These are phyloP conservation scores for Channa argus DNA, from an alignment of 2,113 vertebrate species.

Conservation along the genomic window DNA sequence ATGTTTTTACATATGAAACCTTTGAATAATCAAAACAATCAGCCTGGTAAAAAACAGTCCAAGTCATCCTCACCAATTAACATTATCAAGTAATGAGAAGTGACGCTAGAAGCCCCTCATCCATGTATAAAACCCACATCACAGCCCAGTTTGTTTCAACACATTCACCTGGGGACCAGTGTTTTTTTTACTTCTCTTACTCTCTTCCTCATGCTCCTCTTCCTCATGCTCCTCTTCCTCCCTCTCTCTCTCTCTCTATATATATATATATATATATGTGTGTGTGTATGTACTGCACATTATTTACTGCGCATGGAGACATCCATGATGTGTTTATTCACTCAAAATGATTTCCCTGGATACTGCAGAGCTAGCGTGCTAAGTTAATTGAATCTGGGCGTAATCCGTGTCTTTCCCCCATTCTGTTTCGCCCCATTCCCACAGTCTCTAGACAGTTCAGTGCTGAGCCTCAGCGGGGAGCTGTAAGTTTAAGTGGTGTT, in stretches of 20 bases:
- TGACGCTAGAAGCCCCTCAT: slow-evolving; percentile 41
- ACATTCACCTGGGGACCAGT: slow-evolving; percentile 51
- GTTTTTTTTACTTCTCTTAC: slow-evolving; percentile 27
- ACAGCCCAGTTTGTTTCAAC: slow-evolving; percentile 28
- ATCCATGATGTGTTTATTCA: slow-evolving; percentile 83
- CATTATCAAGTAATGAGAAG: slow-evolving; percentile 73
- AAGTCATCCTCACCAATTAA: slow-evolving; percentile 45
- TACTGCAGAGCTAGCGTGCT: slow-evolving; percentile 58
- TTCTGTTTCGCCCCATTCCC: slow-evolving; percentile 44
- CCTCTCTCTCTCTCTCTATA: neutral
- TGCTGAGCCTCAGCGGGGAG: slow-evolving; percentile 56
- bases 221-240: neutral
- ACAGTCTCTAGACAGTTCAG: slow-evolving; percentile 65
- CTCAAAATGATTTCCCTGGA: slow-evolving; percentile 82
- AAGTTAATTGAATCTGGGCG: slow-evolving; percentile 80
- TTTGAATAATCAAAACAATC: slow-evolving; percentile 56
- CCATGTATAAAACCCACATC: slow-evolving; percentile 57
- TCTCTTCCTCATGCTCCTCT: neutral
- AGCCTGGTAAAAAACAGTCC: slow-evolving; percentile 4
- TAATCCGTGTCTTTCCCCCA: slow-evolving; percentile 68
- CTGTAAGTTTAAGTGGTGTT: slow-evolving; percentile 80
- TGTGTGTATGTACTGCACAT: slow-evolving; percentile 37
- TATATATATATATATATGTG: neutral
- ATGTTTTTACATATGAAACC: neutral
- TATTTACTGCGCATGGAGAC: slow-evolving; percentile 72